Base-by-base conservation (phyloP, 2,797 vertebrate species). In the Serranus cabrilla region DNA sequence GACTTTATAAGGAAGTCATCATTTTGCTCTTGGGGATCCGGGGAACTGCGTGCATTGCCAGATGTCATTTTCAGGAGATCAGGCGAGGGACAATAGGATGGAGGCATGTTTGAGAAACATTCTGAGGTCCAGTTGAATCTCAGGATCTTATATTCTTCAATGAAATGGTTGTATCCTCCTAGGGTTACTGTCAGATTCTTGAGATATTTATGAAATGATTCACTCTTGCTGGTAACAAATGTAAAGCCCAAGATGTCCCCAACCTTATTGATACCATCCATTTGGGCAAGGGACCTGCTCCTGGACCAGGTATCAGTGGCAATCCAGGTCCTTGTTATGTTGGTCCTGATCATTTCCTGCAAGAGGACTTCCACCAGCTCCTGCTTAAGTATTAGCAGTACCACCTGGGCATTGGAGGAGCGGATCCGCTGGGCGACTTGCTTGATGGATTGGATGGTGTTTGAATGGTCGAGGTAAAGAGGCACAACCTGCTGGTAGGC, bases 181-280 rank as follows among this genome's bases (percentile, higher is more conserved):
- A 83, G 85, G 17, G 72, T 58, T 20, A 45, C 45, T 50, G 51
- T 75, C 13, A 94, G 80, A 59, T 86, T 90, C 71, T 60, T 78
- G 13, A 95, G 84, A 62, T 88, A 93, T 20, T 86, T 50, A 27
- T 85, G 57, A 70, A 95, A 94, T 2, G 89, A 85, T 58, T 89
- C 67, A 40, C 71, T 92, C 21, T 77, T 46, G 16, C 72, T 64
- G 37, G 80, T 55, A 52, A 87, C 76, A 71, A 95, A 95, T 6
- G 64, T 83, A 27, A 93, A 85, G 6, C 94, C 94, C 43, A 95
- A 76, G 57, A 95, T 91, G 60, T 92, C 87, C 2, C 94, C 93
- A 14, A 94, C 69, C 42, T 27, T 43, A 42, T 92, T 82, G 60
- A 95, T 94, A 23, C 70, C 85, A 2, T 81, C 62, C 88, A 94